Conservation (phyloP, 1,140 invertebrate species). For the Atta colombica region DNA sequence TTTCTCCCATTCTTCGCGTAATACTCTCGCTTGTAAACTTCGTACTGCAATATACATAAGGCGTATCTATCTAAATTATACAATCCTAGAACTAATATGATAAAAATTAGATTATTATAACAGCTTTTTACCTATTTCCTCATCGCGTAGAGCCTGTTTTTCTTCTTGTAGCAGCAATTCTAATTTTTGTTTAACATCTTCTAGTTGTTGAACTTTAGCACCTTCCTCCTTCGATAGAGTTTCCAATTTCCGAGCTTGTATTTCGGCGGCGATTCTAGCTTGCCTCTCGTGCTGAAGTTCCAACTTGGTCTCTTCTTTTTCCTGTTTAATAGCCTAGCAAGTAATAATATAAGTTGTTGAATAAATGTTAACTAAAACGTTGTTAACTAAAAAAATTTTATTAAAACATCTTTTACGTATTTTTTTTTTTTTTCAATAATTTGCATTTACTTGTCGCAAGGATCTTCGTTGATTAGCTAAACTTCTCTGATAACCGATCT, state of each 20-base stretch:
- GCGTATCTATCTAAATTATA: conserved; percentile 26
- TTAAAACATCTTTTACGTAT: background rate
- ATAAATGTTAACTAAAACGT: conserved; percentile 44
- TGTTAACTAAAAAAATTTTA: conserved; percentile 31
- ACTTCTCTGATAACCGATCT: conserved; percentile 89
- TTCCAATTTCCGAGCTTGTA: conserved; percentile 89
- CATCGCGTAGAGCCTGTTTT: conserved; percentile 93
- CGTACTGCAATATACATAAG: conserved; percentile 78
- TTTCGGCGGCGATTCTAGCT: conserved; percentile 90
- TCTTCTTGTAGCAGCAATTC: conserved; percentile 92
- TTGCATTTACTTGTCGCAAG: conserved; percentile 87
- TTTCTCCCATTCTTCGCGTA: conserved; percentile 94
- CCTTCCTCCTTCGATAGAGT: conserved; percentile 90
- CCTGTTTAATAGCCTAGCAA: conserved; percentile 85
- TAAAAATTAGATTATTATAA: conserved; percentile 16
- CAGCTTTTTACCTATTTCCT: conserved; percentile 89
- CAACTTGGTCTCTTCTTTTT: conserved; percentile 87
- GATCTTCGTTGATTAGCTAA: conserved; percentile 87
- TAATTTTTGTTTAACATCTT: conserved; percentile 89
- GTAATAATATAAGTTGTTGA: conserved; percentile 14
- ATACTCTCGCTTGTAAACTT: conserved; percentile 87
- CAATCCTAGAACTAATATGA: background rate
- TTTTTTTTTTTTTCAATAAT: background rate
- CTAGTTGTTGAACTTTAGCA: conserved; percentile 90
- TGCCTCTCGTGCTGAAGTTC: conserved; percentile 89